phyloP scores from a whole-genome alignment of 2,113 vertebrate species.

The Phoxinus phoxinus region DNA sequence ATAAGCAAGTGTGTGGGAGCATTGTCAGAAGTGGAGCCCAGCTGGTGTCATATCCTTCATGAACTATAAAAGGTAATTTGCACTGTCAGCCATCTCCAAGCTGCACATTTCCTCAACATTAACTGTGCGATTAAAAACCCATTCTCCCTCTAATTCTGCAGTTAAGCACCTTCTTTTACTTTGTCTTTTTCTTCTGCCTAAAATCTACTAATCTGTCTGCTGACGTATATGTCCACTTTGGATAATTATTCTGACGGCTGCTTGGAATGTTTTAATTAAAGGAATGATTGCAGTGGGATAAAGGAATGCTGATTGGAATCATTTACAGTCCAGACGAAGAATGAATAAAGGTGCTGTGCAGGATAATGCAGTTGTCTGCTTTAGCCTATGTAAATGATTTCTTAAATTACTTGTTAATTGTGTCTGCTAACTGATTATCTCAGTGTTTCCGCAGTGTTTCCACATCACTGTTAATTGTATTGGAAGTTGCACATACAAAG shows the following conservation, averaged over 20 bases:
- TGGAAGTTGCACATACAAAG: neutral
- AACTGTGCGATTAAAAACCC: conserved; percentile 76
- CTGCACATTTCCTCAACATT: conserved; percentile 75
- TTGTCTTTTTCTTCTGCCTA: conserved; percentile 59
- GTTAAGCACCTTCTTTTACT: conserved; percentile 74
- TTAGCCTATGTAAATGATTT: neutral
- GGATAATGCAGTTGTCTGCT: conserved; percentile 3
- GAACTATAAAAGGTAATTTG: conserved; percentile 67
- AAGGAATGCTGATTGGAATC: conserved; percentile 53
- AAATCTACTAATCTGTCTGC: conserved; percentile 67
- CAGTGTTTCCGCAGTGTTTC: neutral
- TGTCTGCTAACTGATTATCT: neutral
- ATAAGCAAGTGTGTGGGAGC: conserved; percentile 55
- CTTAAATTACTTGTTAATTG: conserved; percentile 15
- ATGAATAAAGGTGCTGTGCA: neutral
- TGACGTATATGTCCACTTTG: conserved; percentile 66
- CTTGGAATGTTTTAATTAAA: conserved; percentile 72
- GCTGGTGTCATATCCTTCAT: conserved; percentile 44
- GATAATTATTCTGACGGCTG: conserved; percentile 59
- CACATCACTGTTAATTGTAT: conserved; percentile 8
- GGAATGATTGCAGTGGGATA: conserved; percentile 55
- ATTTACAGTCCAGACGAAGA: conserved; percentile 37
- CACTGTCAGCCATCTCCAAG: conserved; percentile 65
- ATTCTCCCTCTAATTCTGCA: conserved; percentile 75
- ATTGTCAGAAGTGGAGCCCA: conserved; percentile 23